A percentile compares a stretch with the other conserved stretches of the same genome.
Evolutionary conservation across 2,888 invertebrate genomes (phyloP).

Genomic region (Alcis repandata): DNA sequence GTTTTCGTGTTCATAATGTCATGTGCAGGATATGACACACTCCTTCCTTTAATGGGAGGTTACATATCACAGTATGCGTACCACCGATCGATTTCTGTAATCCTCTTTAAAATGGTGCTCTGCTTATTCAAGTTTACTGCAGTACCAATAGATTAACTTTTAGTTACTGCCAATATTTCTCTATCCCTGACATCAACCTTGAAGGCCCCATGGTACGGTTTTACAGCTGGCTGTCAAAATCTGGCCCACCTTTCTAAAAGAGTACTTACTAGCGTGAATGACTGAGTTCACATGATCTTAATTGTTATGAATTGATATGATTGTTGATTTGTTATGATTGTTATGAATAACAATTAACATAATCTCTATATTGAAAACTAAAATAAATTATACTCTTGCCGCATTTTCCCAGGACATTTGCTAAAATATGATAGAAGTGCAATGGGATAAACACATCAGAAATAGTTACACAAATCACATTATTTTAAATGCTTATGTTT

Average conservation of each 20-base stretch:
- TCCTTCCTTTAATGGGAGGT: constrained; percentile 8
- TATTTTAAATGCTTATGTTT: no score
- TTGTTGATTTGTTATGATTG: no score
- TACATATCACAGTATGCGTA: constrained; percentile 6
- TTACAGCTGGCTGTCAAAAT: constrained; percentile 25
- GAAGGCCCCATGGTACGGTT: constrained; percentile 19
- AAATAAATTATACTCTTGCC: no score
- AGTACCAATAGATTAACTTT: neutral
- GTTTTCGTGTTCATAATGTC: constrained; percentile 40
- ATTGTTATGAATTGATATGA: no score
- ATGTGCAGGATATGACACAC: constrained; percentile 19
- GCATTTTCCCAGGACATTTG: no score
- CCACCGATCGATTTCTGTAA: constrained; percentile 7
- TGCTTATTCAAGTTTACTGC: neutral
- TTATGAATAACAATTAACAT: no score
- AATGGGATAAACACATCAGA: no score
- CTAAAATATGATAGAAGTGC: no score
- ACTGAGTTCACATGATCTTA: neutral
- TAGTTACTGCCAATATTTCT: neutral
- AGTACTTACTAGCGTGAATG: neutral
- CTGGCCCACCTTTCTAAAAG: constrained; percentile 25
- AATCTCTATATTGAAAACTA: no score
- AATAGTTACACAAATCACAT: no score
- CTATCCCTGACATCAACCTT: constrained; percentile 17
- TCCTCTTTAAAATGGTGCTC: neutral